Evolutionary conservation across 2,797 vertebrate species (phyloP), one percentile per base, ranked within the genome.

Genomic region (Centropyge bicolor): DNA sequence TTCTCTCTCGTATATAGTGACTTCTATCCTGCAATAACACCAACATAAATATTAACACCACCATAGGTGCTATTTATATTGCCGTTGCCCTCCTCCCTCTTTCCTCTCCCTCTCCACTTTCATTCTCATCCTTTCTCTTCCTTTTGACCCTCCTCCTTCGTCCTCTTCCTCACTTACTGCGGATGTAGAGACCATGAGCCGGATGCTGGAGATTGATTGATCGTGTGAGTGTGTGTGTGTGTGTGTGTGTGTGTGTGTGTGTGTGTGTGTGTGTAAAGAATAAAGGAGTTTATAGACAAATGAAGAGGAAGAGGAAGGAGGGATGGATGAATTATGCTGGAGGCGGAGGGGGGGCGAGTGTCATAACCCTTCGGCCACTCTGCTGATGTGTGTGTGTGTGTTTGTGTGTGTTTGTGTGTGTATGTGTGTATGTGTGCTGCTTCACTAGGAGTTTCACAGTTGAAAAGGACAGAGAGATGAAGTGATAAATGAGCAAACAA

Each of bases 1-100:
- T n/a, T 40, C 27, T 11, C 22, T 70, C 40, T 46, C 61, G 48
- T 73, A 57, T 60, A 63, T 17, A 62, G 64, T 55, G 65, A 57
- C 74, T 75, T 62, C 61, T 62, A 45, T 78, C 60, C 67, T 36
- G 40, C 48, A 55, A 65, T 65, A 61, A 48, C 74, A 24, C 74
- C 55, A 46, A 68, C 79, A 86, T 78, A 80, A 85, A 87, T 83
- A 89, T 84, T 82, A 87, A 80, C 51, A 52, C 31, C 65, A 51
- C 52, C 79, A 66, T 60, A 67, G 61, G 51, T 55, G 43, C 70
- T 88, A 56, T 89, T 82, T 78, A 80, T 83, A 83, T 56, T 66
- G 27, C 51, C 24, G 13, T 55, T 66, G 12, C 57, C n/a, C 14
- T 64, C 35, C 40, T 45, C 35, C 45, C 22, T 22, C 45, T 55